Percentiles rank a stretch among this genome's conserved stretches.
These are phyloP conservation scores for Podilymbus podiceps DNA, from an alignment of 2,113 vertebrate species.

Conservation along the genomic window DNA sequence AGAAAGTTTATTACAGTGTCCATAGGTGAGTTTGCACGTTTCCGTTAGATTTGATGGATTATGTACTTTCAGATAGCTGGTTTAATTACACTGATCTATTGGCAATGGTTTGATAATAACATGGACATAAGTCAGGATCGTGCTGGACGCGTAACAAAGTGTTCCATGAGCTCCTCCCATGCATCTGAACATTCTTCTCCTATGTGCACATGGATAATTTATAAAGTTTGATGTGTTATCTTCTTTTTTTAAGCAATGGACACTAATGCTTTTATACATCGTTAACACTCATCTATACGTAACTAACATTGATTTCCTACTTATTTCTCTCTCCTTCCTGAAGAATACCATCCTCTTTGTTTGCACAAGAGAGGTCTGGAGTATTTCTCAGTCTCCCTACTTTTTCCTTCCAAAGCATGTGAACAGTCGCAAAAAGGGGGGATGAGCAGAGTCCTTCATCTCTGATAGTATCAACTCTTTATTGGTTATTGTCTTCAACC, in stretches of 20 bases:
- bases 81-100: constrained; percentile 68
- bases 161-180: background rate
- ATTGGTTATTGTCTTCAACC: background rate
- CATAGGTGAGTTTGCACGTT: constrained; percentile 11
- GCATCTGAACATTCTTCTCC: background rate
- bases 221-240: constrained; percentile 16
- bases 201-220: background rate
- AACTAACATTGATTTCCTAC: constrained; percentile 11
- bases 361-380: background rate
- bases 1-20: constrained; percentile 1
- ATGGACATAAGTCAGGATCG: constrained; percentile 25
- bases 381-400: background rate
- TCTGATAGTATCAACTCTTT: background rate
- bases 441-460: background rate
- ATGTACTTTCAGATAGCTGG: constrained; percentile 38
- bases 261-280: background rate
- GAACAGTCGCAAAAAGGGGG: background rate
- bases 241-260: background rate
- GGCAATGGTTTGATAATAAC: constrained; percentile 49
- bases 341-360: background rate
- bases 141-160: background rate
- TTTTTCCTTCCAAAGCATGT: background rate
- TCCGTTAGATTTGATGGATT: constrained; percentile 35
- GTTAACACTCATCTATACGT: background rate
- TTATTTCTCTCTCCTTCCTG: background rate